Evolutionary conservation across 2,797 vertebrate species (phyloP).

Genomic region (Lacerta viridis): DNA sequence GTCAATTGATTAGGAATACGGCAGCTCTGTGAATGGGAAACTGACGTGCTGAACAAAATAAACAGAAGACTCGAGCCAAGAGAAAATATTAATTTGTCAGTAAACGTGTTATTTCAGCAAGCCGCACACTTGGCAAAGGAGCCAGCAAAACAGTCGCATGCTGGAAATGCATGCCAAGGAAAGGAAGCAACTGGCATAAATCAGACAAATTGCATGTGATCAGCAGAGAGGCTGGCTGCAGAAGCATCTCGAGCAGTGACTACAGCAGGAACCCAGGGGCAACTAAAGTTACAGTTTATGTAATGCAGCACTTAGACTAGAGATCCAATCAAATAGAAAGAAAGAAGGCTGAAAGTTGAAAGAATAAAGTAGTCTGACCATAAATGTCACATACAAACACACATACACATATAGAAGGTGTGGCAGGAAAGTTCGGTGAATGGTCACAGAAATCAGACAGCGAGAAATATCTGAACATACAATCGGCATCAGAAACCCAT

Average conservation of each 20-base stretch:
- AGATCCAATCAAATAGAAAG: conserved; percentile 23
- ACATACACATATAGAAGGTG: too few relatives aligned
- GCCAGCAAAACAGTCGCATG: conserved; percentile 53
- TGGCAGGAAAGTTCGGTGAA: too few relatives aligned
- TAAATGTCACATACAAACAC: not conserved
- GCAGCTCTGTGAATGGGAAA: conserved; percentile 69
- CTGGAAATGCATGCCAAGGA: conserved; percentile 58
- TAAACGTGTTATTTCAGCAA: conserved; percentile 64
- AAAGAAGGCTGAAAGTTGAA: not conserved
- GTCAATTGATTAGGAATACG: conserved; percentile 71
- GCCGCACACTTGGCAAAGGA: conserved; percentile 66
- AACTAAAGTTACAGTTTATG: not conserved
- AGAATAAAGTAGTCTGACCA: not conserved
- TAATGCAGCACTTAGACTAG: conserved; percentile 1
- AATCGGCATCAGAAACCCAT: too few relatives aligned
- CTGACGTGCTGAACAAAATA: conserved; percentile 58
- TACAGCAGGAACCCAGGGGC: conserved; percentile 20
- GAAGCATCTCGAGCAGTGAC: conserved; percentile 14
- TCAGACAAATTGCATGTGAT: conserved; percentile 65
- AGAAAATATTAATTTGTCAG: conserved; percentile 75
- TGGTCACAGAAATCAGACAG: too few relatives aligned
- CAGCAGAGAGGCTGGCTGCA: conserved; percentile 56
- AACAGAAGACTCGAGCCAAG: conserved; percentile 61
- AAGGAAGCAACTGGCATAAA: conserved; percentile 66
- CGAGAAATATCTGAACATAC: too few relatives aligned